Evolutionary conservation across 2,888 invertebrate genomes (phyloP), one percentile per base, ranked within the genome.

Genomic region (Osedax frankpressi): DNA sequence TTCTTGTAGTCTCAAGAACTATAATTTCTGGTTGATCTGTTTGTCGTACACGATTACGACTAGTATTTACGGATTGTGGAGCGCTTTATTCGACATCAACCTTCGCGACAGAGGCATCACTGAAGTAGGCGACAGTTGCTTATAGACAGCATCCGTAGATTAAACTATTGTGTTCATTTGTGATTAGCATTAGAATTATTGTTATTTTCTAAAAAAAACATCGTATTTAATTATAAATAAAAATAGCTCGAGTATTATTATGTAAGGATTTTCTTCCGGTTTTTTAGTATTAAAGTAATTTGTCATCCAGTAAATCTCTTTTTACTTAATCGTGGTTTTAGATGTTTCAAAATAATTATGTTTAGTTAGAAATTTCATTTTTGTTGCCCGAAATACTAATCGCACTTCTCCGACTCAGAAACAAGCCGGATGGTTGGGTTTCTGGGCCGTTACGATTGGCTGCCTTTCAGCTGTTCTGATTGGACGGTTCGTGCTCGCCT

Each of bases 11-110:
- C 19, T 44, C 44, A 44, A 44, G 44, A 44, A 44, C 44, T 44
- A 44, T 19, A 73, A 75, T 60, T 81, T 81, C 75, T 81, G 81
- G 81, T 73, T 81, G 73, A 73, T 82, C 2, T 77, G 77, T 24
- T 44, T 80, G 3, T 76, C 80, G 0, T 81, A 78, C 74, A 78
- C 77, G 0, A 30, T 80, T 6, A 77, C 80, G 0, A 72, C 77
- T n/a, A 81, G 82, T 19, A 75, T 80, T 0, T 76, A 78, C 19
- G 78, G 79, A 3, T 78, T 79, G 0, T 83, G 82, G 81, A 78
- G 77, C 3, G 77, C 80, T 2, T 79, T 83, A 3, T 74, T 82
- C 11, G 79, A 80, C 60, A 78, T 82, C 72, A 81, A 81, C 72
- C 77, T 82, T 0, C 77, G 80, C 63, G 76, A 79, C 1, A 76